Percentiles rank a stretch among this genome's conserved stretches.
These are phyloP conservation scores for Theonella swinhoei DNA, from an alignment of 37 sponge, comb jelly and placozoan species.

Conservation along the genomic window DNA sequence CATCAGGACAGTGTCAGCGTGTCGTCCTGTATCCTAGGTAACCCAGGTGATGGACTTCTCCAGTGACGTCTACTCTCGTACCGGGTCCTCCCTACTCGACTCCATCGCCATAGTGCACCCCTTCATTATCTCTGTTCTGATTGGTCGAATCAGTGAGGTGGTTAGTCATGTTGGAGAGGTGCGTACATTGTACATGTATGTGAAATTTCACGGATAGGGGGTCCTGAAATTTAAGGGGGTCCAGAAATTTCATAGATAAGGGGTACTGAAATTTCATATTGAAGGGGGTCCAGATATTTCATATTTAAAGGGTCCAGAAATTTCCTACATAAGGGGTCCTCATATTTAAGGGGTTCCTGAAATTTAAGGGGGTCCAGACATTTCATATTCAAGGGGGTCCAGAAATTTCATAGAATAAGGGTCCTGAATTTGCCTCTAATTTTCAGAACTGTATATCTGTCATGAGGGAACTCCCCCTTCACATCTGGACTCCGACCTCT, in stretches of 20 bases:
- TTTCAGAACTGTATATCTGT: conserved; percentile 66
- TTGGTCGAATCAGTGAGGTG: conserved; percentile 35
- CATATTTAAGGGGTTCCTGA: too few species aligned
- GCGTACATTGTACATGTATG: conserved; percentile 1
- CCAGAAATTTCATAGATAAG: neutral
- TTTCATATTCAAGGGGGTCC: too few species aligned
- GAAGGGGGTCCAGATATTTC: too few species aligned
- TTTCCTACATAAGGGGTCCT: too few species aligned
- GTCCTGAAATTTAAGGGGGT: neutral
- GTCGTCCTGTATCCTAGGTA: neutral
- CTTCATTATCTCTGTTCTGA: conserved; percentile 58
- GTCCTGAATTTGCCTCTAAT: too few species aligned
- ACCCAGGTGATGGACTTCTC: conserved; percentile 79
- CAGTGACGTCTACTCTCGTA: conserved; percentile 75
- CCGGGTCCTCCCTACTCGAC: conserved; percentile 64
- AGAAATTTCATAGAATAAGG: too few species aligned
- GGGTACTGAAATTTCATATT: too few species aligned
- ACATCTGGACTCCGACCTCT: conserved; percentile 73
- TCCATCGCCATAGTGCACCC: conserved; percentile 83
- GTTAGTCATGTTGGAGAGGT: conserved; percentile 65
- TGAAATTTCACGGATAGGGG: neutral
- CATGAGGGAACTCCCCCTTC: conserved; percentile 75
- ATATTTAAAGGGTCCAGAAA: too few species aligned
- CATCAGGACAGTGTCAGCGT: too few species aligned
- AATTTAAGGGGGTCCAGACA: too few species aligned